Evolutionary conservation across 35 echinoderm and acorn worm genomes (phyloP).

Genomic region (Acanthaster planci): DNA sequence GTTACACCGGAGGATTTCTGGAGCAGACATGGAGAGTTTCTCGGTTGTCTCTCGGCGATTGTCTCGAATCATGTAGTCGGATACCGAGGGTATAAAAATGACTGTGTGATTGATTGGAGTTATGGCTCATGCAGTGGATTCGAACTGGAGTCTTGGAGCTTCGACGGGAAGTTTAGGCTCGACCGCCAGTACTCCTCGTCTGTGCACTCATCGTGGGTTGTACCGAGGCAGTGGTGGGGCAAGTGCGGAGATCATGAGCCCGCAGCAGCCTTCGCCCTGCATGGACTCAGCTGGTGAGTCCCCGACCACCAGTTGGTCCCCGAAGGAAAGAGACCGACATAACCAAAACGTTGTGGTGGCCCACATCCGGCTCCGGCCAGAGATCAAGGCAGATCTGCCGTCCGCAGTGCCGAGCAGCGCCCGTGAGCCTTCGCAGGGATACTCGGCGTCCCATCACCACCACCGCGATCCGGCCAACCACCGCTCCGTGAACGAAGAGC

Average conservation of each 20-base stretch:
- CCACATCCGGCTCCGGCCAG: conserved; percentile 44
- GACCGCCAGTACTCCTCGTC: conserved; percentile 26
- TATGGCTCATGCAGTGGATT: not conserved
- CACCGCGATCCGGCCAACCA: conserved; percentile 1
- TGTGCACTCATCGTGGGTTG: conserved; percentile 37
- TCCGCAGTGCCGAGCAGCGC: not conserved
- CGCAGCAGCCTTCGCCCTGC: not conserved
- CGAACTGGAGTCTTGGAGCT: conserved; percentile 16
- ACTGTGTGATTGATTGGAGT: not conserved
- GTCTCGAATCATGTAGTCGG: not conserved
- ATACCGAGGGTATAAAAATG: not conserved
- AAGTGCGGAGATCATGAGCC: not conserved
- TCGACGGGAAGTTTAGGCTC: conserved; percentile 16
- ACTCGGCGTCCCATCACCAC: not conserved
- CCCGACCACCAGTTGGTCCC: conserved; percentile 29
- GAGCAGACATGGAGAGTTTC: not conserved
- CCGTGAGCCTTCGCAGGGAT: not conserved
- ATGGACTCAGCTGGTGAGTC: not conserved
- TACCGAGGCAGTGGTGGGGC: conserved; percentile 1
- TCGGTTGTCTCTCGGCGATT: not conserved
- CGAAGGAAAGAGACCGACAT: conserved; percentile 15
- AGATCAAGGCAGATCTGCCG: conserved; percentile 22
- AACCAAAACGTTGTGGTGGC: conserved; percentile 13
- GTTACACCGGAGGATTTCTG: not conserved
- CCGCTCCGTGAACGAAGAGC: conserved; percentile 60